Percentiles rank a stretch among this genome's conserved stretches.
phyloP scores from a whole-genome alignment of 2,888 invertebrate genomes.

The Papilio protenor region DNA sequence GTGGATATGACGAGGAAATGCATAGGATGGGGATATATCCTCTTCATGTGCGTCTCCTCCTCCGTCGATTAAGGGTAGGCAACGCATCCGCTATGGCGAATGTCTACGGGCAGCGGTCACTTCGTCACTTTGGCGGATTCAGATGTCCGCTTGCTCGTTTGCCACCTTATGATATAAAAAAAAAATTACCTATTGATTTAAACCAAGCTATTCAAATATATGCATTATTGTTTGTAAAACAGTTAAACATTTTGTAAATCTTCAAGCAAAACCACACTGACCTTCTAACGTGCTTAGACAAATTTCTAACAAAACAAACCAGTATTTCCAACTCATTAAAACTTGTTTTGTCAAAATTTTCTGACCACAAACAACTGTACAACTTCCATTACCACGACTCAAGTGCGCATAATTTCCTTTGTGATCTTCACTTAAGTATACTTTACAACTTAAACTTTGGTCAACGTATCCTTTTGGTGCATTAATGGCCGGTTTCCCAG shows the following conservation, averaged over 20 bases:
- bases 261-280: conserved; percentile 13
- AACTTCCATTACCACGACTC: conserved; percentile 24
- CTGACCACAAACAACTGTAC: conserved; percentile 24
- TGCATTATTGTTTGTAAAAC: background rate
- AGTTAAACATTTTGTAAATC: background rate
- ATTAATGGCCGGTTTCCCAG: background rate
- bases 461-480: background rate
- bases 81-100: no score
- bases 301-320: conserved; percentile 9
- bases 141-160: no score
- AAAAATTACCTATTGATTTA: no score
- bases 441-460: conserved; percentile 2
- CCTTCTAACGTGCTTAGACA: background rate
- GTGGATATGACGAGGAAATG: no score
- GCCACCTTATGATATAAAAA: no score
- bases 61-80: no score
- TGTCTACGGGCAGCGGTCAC: no score
- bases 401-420: conserved; percentile 19
- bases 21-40: no score
- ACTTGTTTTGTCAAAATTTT: conserved; percentile 27
- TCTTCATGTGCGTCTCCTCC: no score
- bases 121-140: no score
- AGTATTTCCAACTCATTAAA: conserved; percentile 33
- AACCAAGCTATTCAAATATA: no score
- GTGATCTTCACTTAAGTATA: conserved; percentile 18